Conservation (phyloP, 2,113 vertebrate species). For the Coregonus clupeaformis region DNA sequence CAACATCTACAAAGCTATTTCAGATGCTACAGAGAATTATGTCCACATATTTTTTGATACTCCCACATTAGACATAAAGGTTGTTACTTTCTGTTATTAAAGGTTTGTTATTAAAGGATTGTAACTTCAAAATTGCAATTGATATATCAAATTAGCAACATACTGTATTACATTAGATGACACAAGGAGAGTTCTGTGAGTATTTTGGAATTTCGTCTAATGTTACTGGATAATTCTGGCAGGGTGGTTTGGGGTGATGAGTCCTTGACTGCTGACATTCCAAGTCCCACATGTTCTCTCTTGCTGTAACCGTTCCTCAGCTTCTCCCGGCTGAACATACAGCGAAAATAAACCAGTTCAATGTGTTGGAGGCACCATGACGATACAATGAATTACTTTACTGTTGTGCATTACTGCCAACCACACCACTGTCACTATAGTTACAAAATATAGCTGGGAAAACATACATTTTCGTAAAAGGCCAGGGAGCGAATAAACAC, state of each 20-base stretch:
- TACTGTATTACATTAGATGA: no score
- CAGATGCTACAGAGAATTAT: no score
- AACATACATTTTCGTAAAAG: not conserved
- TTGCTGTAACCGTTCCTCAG: not conserved
- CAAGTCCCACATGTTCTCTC: not conserved
- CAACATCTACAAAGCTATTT: no score
- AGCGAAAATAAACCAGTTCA: slow-evolving; percentile 28
- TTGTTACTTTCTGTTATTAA: no score
- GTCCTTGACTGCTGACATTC: slow-evolving; percentile 5
- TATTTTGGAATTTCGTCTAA: not conserved
- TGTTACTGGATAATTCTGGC: not conserved
- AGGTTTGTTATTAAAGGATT: no score
- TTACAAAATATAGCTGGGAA: slow-evolving; percentile 44
- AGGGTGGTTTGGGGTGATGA: not conserved
- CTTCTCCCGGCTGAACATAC: slow-evolving; percentile 5
- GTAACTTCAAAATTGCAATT: no score
- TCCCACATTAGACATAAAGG: no score
- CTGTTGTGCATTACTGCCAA: slow-evolving; percentile 15
- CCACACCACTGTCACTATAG: slow-evolving; percentile 27
- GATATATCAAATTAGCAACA: no score
- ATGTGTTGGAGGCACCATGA: slow-evolving; percentile 18
- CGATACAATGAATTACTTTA: slow-evolving; percentile 21
- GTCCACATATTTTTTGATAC: no score
- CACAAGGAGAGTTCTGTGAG: not conserved
- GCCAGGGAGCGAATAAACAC: not conserved